A percentile compares a stretch with the other conserved stretches of the same genome.
Conservation (phyloP, 2,113 vertebrate genomes). For the Clarias gariepinus region DNA sequence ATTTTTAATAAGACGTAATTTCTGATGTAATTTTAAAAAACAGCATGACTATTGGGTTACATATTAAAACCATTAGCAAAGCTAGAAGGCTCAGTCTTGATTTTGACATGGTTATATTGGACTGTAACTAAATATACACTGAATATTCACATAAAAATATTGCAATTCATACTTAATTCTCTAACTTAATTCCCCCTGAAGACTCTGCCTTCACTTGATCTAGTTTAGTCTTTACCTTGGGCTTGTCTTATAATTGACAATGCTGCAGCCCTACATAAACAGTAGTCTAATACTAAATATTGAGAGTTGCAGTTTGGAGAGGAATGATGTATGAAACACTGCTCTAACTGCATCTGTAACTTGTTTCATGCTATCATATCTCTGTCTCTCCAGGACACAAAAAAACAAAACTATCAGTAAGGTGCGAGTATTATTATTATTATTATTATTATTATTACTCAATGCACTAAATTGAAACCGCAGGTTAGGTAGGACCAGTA, state of each 20-base stretch:
- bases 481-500: neutral
- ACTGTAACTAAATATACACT: too few species aligned
- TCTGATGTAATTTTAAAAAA: neutral
- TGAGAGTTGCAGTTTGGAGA: neutral
- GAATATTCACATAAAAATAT: too few species aligned
- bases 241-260: neutral
- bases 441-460: neutral
- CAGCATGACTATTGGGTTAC: neutral
- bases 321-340: neutral
- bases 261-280: neutral
- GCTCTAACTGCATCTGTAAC: conserved; percentile 8
- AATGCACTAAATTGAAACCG: neutral
- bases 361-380: neutral
- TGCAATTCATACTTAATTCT: too few species aligned
- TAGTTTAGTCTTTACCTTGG: neutral
- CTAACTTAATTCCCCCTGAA: neutral
- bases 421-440: neutral
- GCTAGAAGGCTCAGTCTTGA: neutral
- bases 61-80: too few species aligned
- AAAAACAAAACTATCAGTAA: neutral
- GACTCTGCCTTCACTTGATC: neutral
- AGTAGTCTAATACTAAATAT: neutral
- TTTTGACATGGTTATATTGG: neutral
- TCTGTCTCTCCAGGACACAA: neutral
- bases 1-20: neutral